phyloP scores from a whole-genome alignment of 2,797 vertebrate species.

The Garrulus glandarius region DNA sequence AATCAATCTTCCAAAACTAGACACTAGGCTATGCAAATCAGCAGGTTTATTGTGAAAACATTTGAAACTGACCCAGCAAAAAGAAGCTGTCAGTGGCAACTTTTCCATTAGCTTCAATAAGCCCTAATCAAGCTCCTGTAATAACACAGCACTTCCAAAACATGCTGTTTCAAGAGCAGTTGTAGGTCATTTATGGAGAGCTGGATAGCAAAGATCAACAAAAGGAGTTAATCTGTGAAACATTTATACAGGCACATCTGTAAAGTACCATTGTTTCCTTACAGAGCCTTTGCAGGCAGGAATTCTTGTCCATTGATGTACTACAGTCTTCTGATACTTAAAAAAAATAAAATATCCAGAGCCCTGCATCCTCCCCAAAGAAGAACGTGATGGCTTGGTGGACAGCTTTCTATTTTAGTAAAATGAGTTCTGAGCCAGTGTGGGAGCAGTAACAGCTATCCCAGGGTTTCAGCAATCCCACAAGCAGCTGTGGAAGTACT shows the following conservation, averaged over 20 bases:
- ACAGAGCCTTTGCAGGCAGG: neutral
- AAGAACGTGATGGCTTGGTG: neutral
- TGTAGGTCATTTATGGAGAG: neutral
- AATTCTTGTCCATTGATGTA: neutral
- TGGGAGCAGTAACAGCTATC: neutral
- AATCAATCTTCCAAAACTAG: neutral
- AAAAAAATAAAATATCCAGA: neutral
- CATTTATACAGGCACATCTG: neutral
- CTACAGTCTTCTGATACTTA: neutral
- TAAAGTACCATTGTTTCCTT: neutral
- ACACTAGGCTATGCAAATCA: neutral
- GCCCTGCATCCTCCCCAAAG: neutral
- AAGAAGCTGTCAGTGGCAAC: neutral
- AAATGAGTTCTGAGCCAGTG: neutral
- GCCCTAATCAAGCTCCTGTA: neutral
- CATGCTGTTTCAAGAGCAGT: neutral
- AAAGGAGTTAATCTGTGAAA: neutral
- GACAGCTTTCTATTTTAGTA: neutral
- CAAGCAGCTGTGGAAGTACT: neutral
- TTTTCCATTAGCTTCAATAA: neutral
- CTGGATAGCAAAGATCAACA: neutral
- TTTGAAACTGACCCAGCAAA: slow-evolving; percentile 1
- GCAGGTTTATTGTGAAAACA: neutral
- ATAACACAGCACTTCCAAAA: neutral
- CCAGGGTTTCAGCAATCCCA: neutral